Base-by-base conservation (phyloP, 2,888 invertebrate genomes). In the Agriopis aurantiaria region DNA sequence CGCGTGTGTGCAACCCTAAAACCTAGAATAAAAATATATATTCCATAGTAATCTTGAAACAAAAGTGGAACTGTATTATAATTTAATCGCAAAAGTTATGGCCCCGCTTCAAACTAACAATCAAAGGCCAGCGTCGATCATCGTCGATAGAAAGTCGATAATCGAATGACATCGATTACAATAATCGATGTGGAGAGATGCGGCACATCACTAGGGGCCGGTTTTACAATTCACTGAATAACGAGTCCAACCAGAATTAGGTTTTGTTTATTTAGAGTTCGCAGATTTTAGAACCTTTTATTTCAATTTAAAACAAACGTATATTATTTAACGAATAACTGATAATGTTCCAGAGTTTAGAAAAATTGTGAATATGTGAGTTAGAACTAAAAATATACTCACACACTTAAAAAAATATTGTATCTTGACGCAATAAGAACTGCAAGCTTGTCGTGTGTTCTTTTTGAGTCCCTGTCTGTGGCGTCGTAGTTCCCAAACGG, bases 101-200 rank as follows among this genome's bases (percentile, higher is more conserved):
- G 80, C 82, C 72, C 66, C 41, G 75, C 70, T 69, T 60, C 66
- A 66, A 73, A 66, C 58, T 74, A 76, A 75, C 78, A 79, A 78
- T 76, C 59, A 75, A 67, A 77, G 77, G 71, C 68, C 58, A 71
- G 73, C 75, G 76, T 78, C 75, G 73, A 74, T 74, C 57, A 48
- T 60, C 75, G 69, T n/a, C 78, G 79, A 81, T 79, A 79, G 77
- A 77, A 75, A 73, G 77, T 78, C 75, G 75, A 78, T 85, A 85
- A 85, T 82, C 77, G 76, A 81, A 78, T 84, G 73, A 82, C 73
- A 68, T 72, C 73, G 76, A 76, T 75, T 75, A 75, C 65, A 76
- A 78, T 78, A 78, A 78, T 77, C 76, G 78, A 74, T 74, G 52
- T 58, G 56, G 70, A 66, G 64, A 61, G 73, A 52, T 53, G 56